phyloP scores from a whole-genome alignment of 2,113 vertebrate species.

The Monarcha castaneiventris region DNA sequence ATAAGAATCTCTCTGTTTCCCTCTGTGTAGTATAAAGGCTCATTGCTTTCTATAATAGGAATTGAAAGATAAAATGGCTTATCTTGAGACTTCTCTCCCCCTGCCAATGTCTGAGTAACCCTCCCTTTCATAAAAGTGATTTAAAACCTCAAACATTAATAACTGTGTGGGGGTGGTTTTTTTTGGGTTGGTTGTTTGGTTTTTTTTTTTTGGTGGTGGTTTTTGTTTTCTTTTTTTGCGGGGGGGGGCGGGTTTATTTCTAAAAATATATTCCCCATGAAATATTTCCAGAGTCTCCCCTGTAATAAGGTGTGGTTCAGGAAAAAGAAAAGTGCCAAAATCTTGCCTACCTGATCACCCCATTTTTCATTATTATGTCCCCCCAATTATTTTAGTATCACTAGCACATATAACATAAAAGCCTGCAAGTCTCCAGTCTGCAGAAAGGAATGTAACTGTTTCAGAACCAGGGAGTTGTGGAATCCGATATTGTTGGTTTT shows the following conservation, averaged over 20 bases:
- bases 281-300: background rate
- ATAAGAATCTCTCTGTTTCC: background rate
- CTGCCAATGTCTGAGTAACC: background rate
- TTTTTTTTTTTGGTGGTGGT: background rate
- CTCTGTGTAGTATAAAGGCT: background rate
- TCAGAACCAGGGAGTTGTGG: background rate
- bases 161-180: background rate
- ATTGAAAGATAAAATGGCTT: background rate
- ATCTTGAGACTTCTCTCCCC: background rate
- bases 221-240: background rate
- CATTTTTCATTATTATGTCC: fast-evolving
- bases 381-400: background rate
- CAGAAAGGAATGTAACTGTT: background rate
- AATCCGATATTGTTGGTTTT: background rate
- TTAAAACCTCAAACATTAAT: background rate
- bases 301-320: background rate
- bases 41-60: background rate
- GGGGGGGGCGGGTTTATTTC: background rate
- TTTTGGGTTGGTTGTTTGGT: background rate
- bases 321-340: background rate
- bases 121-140: background rate
- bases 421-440: background rate
- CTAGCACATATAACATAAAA: background rate
- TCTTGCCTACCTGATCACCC: background rate
- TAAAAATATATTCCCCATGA: background rate